These are phyloP conservation scores for Penaeus japonicus DNA, from an alignment of 1,140 invertebrate species.

Conservation along the genomic window DNA sequence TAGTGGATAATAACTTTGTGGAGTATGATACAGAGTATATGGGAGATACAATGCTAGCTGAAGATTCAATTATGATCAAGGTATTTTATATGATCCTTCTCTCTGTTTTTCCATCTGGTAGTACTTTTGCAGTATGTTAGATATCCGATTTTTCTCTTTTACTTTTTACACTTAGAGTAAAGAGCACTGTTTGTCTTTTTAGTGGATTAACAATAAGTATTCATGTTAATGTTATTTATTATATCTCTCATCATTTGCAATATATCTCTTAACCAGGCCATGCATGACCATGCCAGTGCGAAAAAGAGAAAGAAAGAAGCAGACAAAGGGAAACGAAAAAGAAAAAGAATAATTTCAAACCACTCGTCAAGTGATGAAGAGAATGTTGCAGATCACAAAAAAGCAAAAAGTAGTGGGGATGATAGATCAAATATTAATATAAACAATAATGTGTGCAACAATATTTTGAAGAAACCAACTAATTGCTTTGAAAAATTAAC, in stretches of 20 bases:
- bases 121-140: no score
- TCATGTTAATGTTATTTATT: no score
- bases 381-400: neutral
- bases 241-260: no score
- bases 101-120: neutral
- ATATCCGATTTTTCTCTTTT: no score
- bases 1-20: conserved; percentile 49
- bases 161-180: no score
- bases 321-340: neutral
- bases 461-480: no score
- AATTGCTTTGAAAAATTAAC: no score
- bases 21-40: conserved; percentile 50
- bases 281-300: neutral
- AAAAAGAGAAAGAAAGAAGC: neutral
- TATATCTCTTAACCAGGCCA: conserved; percentile 9
- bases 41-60: conserved; percentile 48
- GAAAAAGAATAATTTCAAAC: conserved; percentile 37
- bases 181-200: no score
- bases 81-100: neutral
- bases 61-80: conserved; percentile 43
- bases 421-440: neutral
- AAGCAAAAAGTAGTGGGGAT: neutral
- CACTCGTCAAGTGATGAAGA: conserved; percentile 39
- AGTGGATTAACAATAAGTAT: no score
- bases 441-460: no score